Conservation (phyloP, 2,113 vertebrate species). For the Cyanistes caeruleus region DNA sequence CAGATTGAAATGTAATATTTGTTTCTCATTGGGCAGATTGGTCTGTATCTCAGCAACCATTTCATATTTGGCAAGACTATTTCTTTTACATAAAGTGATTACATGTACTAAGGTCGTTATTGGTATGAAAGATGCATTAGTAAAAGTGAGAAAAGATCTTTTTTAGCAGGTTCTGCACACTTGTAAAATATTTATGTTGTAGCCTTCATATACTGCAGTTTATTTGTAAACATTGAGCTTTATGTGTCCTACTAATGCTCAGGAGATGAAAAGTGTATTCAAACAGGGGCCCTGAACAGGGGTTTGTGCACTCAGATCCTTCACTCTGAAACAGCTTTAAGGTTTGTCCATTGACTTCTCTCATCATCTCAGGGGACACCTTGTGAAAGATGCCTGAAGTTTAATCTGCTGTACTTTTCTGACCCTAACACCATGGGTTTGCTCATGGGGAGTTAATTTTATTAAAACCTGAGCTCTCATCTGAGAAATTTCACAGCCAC, state of each 20-base stretch:
- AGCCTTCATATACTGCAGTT: background rate
- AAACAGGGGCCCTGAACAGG: background rate
- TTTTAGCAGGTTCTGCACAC: background rate
- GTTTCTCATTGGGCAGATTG: background rate
- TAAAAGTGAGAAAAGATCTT: conserved; percentile 21
- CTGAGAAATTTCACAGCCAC: background rate
- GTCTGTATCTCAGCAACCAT: conserved; percentile 27
- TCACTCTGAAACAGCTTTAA: background rate
- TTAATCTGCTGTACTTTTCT: background rate
- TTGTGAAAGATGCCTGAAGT: background rate
- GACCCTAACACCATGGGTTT: background rate
- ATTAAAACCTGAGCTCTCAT: background rate
- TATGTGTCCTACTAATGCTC: background rate
- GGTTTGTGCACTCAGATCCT: background rate
- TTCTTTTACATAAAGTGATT: background rate
- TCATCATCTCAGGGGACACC: background rate
- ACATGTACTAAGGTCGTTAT: background rate
- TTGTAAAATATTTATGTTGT: conserved; percentile 24
- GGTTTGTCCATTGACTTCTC: background rate
- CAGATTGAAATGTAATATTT: conserved; percentile 33
- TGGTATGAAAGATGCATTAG: background rate
- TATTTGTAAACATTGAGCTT: background rate
- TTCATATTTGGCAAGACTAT: background rate
- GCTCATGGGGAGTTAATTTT: background rate
- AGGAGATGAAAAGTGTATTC: background rate